Evolutionary conservation across 2,797 vertebrate genomes (phyloP).

Genomic region (Myiotriccus ornatus): DNA sequence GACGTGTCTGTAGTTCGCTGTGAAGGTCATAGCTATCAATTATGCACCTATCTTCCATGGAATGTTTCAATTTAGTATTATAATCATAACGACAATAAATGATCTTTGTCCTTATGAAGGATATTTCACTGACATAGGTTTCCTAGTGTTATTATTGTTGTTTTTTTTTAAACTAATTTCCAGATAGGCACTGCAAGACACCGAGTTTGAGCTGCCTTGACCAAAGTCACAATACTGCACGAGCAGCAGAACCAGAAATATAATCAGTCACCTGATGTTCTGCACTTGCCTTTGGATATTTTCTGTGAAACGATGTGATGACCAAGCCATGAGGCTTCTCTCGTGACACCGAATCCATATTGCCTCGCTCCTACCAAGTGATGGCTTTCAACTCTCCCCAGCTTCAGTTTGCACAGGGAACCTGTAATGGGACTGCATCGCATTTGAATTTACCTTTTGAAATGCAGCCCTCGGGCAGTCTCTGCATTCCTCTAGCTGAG

Average conservation of each 20-base stretch:
- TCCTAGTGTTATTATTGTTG: rapidly evolving
- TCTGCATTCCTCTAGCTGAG: not conserved
- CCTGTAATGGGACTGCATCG: not conserved
- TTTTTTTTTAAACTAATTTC: not conserved
- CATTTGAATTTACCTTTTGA: conserved; percentile 40
- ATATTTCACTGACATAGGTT: not conserved
- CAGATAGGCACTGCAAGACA: not conserved
- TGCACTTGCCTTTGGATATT: conserved; percentile 9
- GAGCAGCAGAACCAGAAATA: not conserved
- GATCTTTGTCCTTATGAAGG: not conserved
- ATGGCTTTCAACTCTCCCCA: not conserved
- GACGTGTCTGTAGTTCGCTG: conserved; percentile 64
- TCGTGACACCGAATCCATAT: not conserved
- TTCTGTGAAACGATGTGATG: not conserved
- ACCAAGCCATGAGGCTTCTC: not conserved
- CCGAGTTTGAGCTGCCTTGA: not conserved
- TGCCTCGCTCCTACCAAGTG: not conserved
- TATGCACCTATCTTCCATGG: conserved; percentile 53
- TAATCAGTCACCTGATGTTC: not conserved
- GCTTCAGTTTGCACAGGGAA: not conserved
- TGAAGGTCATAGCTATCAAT: conserved; percentile 70
- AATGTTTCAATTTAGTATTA: conserved; percentile 36
- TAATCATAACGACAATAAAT: conserved; percentile 31
- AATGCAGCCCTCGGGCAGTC: conserved; percentile 9
- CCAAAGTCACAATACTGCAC: not conserved